phyloP scores from a whole-genome alignment of 2,888 invertebrate species.

The Lasius platythorax region DNA sequence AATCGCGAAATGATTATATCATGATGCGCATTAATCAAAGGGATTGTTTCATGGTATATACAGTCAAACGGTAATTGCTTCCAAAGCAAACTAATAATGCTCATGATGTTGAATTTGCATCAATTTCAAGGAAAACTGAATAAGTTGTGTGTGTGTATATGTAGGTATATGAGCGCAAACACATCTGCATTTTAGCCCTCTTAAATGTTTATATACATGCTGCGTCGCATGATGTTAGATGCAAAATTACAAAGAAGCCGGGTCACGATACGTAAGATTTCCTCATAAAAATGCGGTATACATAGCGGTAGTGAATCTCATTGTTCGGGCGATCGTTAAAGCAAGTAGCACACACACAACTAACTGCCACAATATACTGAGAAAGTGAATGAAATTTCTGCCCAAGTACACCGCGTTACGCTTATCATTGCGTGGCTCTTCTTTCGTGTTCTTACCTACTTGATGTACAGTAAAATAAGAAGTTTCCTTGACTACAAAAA shows the following conservation, averaged over 20 bases:
- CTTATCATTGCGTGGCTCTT: conserved; percentile 9
- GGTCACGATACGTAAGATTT: not conserved
- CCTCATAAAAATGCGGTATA: conserved; percentile 20
- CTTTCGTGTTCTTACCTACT: conserved; percentile 4
- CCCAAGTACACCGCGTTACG: not conserved
- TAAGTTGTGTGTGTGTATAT: not conserved
- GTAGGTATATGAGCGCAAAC: not conserved
- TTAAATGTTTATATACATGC: not conserved
- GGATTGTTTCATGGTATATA: conserved; percentile 24
- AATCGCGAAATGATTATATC: conserved; percentile 37
- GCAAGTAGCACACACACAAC: not conserved
- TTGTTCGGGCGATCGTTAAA: conserved; percentile 34
- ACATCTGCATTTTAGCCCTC: not conserved
- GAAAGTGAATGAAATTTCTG: conserved; percentile 29
- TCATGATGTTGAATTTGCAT: conserved; percentile 11
- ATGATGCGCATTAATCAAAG: conserved; percentile 25
- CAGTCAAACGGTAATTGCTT: conserved; percentile 36
- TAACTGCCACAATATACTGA: conserved; percentile 9
- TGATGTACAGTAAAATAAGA: conserved; percentile 4
- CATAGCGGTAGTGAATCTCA: conserved; percentile 10
- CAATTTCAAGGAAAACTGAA: conserved; percentile 18
- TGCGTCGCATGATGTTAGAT: not conserved
- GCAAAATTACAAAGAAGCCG: conserved; percentile 11
- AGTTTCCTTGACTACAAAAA: not conserved
- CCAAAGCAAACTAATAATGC: conserved; percentile 38